Percentiles rank a stretch among this genome's conserved stretches.
These are phyloP conservation scores for Philypnodon macrostomus DNA, from an alignment of 2,797 vertebrate species.

Conservation along the genomic window DNA sequence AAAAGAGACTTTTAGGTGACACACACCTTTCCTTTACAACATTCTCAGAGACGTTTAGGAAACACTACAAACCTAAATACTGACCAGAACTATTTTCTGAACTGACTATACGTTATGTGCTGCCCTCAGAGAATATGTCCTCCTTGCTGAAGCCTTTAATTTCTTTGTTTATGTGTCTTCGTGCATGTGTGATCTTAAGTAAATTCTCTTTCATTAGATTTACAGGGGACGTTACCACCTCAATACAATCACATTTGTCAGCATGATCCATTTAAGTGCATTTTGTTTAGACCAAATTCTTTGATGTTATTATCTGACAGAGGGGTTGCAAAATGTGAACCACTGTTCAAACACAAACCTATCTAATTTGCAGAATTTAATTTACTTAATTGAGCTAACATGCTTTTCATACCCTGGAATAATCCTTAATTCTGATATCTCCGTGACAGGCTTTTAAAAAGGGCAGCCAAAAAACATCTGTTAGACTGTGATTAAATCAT, in stretches of 20 bases:
- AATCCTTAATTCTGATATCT: conserved; percentile 86
- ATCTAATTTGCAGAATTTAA: conserved; percentile 94
- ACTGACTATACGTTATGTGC: too few relatives aligned
- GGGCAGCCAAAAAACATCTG: conserved; percentile 80
- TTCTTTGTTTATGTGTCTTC: too few relatives aligned
- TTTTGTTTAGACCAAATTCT: conserved; percentile 96
- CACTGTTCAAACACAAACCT: conserved; percentile 82
- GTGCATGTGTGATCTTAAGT: too few relatives aligned
- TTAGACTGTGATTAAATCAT: conserved; percentile 82
- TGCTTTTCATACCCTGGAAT: conserved; percentile 92
- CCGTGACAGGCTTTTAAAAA: conserved; percentile 82
- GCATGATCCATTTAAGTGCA: conserved; percentile 97
- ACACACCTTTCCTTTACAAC: too few relatives aligned
- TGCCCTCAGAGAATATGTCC: too few relatives aligned
- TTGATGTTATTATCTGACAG: conserved; percentile 92
- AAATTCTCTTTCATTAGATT: conserved; percentile 94
- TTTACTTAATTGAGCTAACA: conserved; percentile 96
- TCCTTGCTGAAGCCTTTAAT: too few relatives aligned
- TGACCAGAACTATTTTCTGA: too few relatives aligned
- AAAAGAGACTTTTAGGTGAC: too few relatives aligned
- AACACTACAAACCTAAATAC: too few relatives aligned
- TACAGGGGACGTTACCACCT: conserved; percentile 88
- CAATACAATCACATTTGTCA: conserved; percentile 95
- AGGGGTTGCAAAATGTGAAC: conserved; percentile 81
- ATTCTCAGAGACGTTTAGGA: too few relatives aligned